Percentiles rank a stretch among this genome's conserved stretches.
Conservation (phyloP, 2,888 invertebrate genomes). For the Therioaphis trifolii region DNA sequence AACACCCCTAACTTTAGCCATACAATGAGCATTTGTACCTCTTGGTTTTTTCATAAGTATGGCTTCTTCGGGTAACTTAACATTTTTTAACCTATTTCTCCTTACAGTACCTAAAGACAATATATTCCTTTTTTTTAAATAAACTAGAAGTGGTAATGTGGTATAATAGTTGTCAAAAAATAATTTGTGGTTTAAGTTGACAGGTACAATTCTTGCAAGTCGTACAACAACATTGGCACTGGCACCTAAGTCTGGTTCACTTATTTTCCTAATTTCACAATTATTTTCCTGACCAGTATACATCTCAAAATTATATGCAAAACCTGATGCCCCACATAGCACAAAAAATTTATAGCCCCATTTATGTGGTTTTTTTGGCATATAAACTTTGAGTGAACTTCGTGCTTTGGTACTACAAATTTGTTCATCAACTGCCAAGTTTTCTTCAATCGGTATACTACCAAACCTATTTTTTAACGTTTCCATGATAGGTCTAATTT, state of each 20-base stretch:
- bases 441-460: slow-evolving; percentile 36
- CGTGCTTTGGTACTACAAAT: slow-evolving; percentile 28
- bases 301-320: slow-evolving; percentile 51
- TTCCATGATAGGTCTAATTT: slow-evolving; percentile 39
- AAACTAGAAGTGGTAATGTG: slow-evolving; percentile 19
- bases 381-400: slow-evolving; percentile 36
- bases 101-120: slow-evolving; percentile 13
- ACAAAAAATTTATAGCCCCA: slow-evolving; percentile 49
- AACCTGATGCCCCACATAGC: slow-evolving; percentile 44
- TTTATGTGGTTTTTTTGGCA: slow-evolving; percentile 50
- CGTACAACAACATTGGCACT: slow-evolving; percentile 39
- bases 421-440: slow-evolving; percentile 51
- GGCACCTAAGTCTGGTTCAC: slow-evolving; percentile 39
- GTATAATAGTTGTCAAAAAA: slow-evolving; percentile 39
- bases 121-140: slow-evolving; percentile 14
- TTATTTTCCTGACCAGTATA: slow-evolving; percentile 25
- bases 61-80: background rate
- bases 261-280: slow-evolving; percentile 1
- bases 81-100: slow-evolving; percentile 25
- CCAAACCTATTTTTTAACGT: background rate
- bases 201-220: slow-evolving; percentile 5
- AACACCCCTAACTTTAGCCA: background rate
- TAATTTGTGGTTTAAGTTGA: slow-evolving; percentile 26
- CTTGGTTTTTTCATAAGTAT: slow-evolving; percentile 28
- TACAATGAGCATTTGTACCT: slow-evolving; percentile 21